Evolutionary conservation across 1,140 invertebrate species (phyloP).

Genomic region (Sipha flava): DNA sequence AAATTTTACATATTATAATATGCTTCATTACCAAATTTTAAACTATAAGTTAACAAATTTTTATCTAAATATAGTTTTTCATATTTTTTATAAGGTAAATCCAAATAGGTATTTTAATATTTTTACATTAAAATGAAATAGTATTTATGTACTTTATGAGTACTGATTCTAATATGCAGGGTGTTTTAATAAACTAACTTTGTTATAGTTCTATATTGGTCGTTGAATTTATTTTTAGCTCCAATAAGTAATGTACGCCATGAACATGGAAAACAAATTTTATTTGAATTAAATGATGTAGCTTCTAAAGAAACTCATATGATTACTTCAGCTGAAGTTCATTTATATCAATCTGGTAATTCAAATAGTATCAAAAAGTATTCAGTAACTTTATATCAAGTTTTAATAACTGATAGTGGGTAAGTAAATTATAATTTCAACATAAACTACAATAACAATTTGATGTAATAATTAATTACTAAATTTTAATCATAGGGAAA

Average conservation of each 20-base stretch:
- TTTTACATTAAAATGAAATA: no score
- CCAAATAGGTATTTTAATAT: no score
- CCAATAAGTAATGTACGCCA: constrained; percentile 65
- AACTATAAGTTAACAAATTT: no score
- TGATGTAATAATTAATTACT: constrained; percentile 52
- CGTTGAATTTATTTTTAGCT: constrained; percentile 46
- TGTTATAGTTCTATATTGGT: not conserved
- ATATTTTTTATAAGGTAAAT: no score
- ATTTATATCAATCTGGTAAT: constrained; percentile 52
- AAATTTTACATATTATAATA: no score
- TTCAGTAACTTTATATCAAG: constrained; percentile 51
- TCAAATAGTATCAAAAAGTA: constrained; percentile 48
- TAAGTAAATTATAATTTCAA: constrained; percentile 52
- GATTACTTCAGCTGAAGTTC: constrained; percentile 73
- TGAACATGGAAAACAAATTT: constrained; percentile 73
- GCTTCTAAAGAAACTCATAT: constrained; percentile 56
- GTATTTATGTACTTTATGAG: no score
- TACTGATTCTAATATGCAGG: no score
- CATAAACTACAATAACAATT: constrained; percentile 53
- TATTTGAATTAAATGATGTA: constrained; percentile 84
- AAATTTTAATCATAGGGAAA: constrained; percentile 50
- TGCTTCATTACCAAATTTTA: no score
- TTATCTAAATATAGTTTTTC: no score
- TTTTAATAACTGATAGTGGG: constrained; percentile 52
- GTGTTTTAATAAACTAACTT: not conserved